Base-by-base conservation (phyloP, 30 jellyfish, hydroid and myxozoan species). In the Clytia hemisphaerica region DNA sequence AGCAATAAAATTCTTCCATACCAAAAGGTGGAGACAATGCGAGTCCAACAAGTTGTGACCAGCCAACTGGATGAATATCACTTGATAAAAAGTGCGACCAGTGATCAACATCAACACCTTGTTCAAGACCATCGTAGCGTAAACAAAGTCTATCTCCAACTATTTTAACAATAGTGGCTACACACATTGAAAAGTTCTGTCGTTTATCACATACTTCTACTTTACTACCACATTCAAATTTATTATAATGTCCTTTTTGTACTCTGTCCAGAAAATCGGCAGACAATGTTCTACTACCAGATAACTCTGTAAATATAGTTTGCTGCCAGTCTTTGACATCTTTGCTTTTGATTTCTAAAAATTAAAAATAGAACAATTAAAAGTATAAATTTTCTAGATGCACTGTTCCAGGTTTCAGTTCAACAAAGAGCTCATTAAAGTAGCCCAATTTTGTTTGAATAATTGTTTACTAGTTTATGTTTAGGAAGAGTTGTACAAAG, bases 11-110 rank as follows among this genome's bases (percentile, higher is more conserved):
- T n/a, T n/a, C n/a, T n/a, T 21, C 6, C 91, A 18, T 38, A 87
- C 97, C 97, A 22, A 51, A 78, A 12, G 97, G 97, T 2, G 97
- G 97, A 18, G 90, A 92, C 34, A 87, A 77, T 0, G 90, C 73
- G 51, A 79, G 97, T 25, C 97, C 97, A 31, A 87, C 97, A 61
- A 87, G 62, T 28, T 92, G 88, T 18, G 97, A 87, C 97, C 97
- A 87, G 49, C 97, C 97, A 47, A 87, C 97, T 0, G 97, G 97
- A 38, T 87, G 97, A 42, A 87, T 87, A 31, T 79, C 93, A 74
- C 94, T 79, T 21, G 97, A 87, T 12, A 87, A 60, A 60, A 34
- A 87, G 61, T 87, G 97, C 27, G 93, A 80, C 70, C 94, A 67
- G 38, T 63, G 65, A 57, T 87, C 97, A 55, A 78, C 92, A 37